These are phyloP conservation scores for Esox lucius DNA, from an alignment of 2,797 vertebrate genomes.

Conservation along the genomic window DNA sequence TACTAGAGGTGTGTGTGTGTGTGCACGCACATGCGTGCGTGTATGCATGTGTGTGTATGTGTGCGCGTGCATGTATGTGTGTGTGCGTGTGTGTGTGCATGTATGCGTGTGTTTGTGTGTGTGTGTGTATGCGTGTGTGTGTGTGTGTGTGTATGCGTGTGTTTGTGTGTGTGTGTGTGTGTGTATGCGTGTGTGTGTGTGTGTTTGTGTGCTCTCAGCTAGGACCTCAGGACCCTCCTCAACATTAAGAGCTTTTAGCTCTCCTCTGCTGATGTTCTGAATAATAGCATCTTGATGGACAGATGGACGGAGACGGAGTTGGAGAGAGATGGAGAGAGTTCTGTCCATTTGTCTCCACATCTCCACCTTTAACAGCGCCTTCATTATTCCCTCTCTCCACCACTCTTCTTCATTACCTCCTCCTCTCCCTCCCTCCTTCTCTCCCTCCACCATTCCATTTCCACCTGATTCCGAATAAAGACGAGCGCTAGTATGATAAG, in stretches of 20 bases:
- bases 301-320: neutral
- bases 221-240: conserved; percentile 68
- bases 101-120: neutral
- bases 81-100: neutral
- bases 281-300: conserved; percentile 74
- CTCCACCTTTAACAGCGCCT: neutral
- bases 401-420: conserved; percentile 48
- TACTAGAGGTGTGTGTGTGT: neutral
- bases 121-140: neutral
- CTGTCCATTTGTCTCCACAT: neutral
- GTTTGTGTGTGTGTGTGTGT: neutral
- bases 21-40: neutral
- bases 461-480: neutral
- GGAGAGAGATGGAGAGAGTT: neutral
- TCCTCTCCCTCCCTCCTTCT: conserved; percentile 41
- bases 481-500: neutral
- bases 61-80: conserved; percentile 6
- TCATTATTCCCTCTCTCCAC: conserved; percentile 31
- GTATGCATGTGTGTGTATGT: neutral
- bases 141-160: neutral
- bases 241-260: conserved; percentile 82
- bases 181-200: neutral
- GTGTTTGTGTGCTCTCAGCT: conserved; percentile 4
- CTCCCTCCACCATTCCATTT: conserved; percentile 28
- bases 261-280: conserved; percentile 81